Evolutionary conservation across 1,140 invertebrate genomes (phyloP).

Genomic region (Lepidurus apus): DNA sequence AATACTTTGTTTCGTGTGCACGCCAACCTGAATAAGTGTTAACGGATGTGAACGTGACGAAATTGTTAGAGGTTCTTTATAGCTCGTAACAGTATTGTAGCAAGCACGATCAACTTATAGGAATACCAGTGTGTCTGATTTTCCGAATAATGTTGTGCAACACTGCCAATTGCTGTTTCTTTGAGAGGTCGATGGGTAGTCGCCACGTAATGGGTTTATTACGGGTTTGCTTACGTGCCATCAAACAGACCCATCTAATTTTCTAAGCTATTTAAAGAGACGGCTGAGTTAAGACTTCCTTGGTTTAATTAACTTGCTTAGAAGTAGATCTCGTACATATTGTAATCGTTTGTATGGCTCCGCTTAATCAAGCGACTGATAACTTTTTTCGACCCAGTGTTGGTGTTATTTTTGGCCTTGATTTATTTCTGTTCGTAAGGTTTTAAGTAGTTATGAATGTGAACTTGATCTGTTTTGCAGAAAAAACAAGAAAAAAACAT

Average conservation of each 20-base stretch:
- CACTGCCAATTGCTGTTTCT: neutral
- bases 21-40: neutral
- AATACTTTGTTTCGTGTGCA: neutral
- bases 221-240: slow-evolving; percentile 14
- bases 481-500: slow-evolving; percentile 24
- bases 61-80: neutral
- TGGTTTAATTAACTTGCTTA: neutral
- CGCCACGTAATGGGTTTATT: slow-evolving; percentile 1
- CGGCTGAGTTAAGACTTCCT: neutral
- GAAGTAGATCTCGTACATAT: slow-evolving; percentile 15
- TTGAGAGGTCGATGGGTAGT: neutral
- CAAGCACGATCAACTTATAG: neutral
- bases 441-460: neutral
- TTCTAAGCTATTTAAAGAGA: neutral
- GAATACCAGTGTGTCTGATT: neutral
- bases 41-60: neutral
- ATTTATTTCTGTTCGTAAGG: neutral
- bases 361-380: neutral
- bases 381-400: neutral
- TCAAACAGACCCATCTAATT: neutral
- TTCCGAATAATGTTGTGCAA: neutral
- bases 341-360: neutral
- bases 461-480: neutral
- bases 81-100: slow-evolving; percentile 12
- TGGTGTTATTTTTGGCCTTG: slow-evolving; percentile 19